Conservation (phyloP, 2,797 vertebrate species). For the Knipowitschia caucasica region DNA sequence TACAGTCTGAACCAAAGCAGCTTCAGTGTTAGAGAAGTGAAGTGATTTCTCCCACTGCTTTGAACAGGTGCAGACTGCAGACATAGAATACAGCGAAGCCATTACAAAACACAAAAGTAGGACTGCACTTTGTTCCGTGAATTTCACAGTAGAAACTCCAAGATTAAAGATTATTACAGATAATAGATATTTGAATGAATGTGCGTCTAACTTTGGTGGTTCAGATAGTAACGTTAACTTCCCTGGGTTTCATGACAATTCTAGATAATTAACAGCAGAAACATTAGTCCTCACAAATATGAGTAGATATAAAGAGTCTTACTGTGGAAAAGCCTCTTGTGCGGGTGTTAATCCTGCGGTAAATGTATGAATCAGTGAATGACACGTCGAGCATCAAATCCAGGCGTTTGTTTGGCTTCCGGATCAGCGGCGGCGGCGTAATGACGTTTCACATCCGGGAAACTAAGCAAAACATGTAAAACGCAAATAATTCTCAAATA, state of each 20-base stretch:
- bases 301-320: background rate
- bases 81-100: background rate
- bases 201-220: background rate
- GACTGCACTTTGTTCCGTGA: background rate
- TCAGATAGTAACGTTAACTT: background rate
- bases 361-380: constrained; percentile 38
- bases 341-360: background rate
- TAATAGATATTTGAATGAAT: background rate
- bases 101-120: background rate
- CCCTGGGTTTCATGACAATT: background rate
- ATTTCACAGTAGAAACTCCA: background rate
- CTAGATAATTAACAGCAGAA: background rate
- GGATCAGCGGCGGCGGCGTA: background rate
- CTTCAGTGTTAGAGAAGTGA: background rate
- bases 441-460: background rate
- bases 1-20: background rate
- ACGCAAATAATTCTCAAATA: constrained; percentile 2
- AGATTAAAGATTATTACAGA: background rate
- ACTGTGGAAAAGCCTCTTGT: background rate
- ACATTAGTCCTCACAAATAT: background rate
- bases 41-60: background rate
- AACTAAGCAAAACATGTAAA: background rate
- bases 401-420: constrained; percentile 51
- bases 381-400: constrained; percentile 62
- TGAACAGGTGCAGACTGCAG: background rate